These are phyloP conservation scores for Orchestes rusci DNA, from an alignment of 2,888 invertebrate genomes.

Conservation along the genomic window DNA sequence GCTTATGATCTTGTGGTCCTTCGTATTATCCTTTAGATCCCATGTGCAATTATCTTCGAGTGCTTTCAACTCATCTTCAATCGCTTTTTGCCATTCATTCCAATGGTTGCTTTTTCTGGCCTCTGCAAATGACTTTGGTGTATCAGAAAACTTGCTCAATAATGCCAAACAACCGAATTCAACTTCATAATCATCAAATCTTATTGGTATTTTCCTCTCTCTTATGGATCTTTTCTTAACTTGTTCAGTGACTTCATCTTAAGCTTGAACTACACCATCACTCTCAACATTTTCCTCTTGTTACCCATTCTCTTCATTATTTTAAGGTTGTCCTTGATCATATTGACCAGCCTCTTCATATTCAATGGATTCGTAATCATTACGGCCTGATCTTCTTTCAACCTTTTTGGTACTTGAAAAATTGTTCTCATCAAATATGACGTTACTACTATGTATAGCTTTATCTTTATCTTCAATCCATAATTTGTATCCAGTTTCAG, in stretches of 20 bases:
- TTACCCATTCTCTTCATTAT: not conserved
- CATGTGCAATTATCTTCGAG: not conserved
- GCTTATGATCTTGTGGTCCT: not conserved
- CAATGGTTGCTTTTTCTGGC: not conserved
- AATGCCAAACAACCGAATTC: too few relatives aligned
- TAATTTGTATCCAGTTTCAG: not conserved
- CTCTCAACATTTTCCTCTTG: not conserved
- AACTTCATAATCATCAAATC: not conserved
- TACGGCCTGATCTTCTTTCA: too few relatives aligned
- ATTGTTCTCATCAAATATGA: conserved; percentile 1
- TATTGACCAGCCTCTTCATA: too few relatives aligned
- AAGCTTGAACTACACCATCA: not conserved
- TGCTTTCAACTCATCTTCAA: not conserved
- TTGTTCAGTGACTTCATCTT: not conserved
- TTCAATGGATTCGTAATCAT: too few relatives aligned
- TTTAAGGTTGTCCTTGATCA: too few relatives aligned
- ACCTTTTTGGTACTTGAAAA: not conserved
- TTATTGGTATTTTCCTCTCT: not conserved
- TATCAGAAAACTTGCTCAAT: too few relatives aligned
- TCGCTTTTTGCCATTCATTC: not conserved
- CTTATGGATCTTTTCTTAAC: not conserved
- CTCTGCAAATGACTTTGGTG: not conserved
- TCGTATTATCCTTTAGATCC: not conserved
- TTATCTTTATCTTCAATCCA: not conserved
- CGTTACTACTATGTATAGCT: not conserved